Conservation (phyloP, 2,888 invertebrate genomes). For the Schizotus pectinicornis region DNA sequence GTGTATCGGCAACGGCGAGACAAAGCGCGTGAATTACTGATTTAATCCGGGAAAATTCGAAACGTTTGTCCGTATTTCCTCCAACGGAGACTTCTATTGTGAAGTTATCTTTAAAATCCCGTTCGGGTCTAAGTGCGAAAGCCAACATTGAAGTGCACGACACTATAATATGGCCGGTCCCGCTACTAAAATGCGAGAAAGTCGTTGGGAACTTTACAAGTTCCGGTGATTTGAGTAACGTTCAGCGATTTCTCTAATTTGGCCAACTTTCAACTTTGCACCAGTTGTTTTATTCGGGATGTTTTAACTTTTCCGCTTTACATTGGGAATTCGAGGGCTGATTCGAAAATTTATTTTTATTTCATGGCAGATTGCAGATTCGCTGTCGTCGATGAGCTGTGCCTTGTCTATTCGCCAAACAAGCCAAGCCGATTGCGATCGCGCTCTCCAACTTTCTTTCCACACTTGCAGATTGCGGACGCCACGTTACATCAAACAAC, state of each 20-base stretch:
- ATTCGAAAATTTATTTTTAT: conserved; percentile 30
- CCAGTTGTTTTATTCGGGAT: conserved; percentile 40
- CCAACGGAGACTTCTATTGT: conserved; percentile 1
- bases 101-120: conserved; percentile 29
- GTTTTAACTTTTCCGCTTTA: conserved; percentile 38
- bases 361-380: conserved; percentile 33
- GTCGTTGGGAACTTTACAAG: conserved; percentile 39
- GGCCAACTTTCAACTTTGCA: conserved; percentile 45
- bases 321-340: conserved; percentile 31
- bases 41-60: conserved; percentile 19
- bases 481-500: too few species aligned
- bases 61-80: conserved; percentile 10
- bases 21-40: conserved; percentile 5
- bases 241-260: conserved; percentile 50
- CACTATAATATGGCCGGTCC: conserved; percentile 26
- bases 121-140: conserved; percentile 13
- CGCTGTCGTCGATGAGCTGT: conserved; percentile 11
- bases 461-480: too few species aligned
- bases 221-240: conserved; percentile 49
- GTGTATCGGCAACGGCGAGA: not conserved
- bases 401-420: too few species aligned
- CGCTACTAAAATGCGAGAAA: conserved; percentile 34
- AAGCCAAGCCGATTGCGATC: too few species aligned
- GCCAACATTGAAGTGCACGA: conserved; percentile 9
- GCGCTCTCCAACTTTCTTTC: too few species aligned